phyloP scores from a whole-genome alignment of 92 coral and sea anemone species.

The Epizoanthus stellaris region DNA sequence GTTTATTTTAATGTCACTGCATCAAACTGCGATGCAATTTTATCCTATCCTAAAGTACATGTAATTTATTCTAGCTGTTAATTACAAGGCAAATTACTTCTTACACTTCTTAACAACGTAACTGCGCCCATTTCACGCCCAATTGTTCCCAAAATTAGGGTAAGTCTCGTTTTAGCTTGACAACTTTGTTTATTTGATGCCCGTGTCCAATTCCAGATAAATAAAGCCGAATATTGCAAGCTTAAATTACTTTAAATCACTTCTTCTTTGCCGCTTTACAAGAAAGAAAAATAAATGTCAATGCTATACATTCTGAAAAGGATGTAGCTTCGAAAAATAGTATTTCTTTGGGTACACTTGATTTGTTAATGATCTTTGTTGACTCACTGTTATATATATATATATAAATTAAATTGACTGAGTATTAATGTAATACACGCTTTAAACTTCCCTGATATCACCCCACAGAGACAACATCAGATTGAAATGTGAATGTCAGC shows the following conservation, averaged over 20 bases:
- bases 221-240: background rate
- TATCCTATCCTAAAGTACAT: background rate
- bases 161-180: background rate
- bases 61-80: background rate
- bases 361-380: background rate
- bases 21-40: background rate
- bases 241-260: background rate
- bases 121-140: background rate
- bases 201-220: background rate
- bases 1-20: background rate
- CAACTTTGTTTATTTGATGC: background rate
- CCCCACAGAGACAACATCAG: background rate
- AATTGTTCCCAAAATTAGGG: background rate
- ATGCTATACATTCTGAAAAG: background rate
- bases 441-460: background rate
- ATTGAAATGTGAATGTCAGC: background rate
- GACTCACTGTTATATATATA: background rate
- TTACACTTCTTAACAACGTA: too few relatives aligned
- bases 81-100: background rate
- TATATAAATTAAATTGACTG: background rate
- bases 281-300: background rate
- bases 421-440: slow-evolving; percentile 25
- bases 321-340: background rate
- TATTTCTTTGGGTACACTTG: background rate
- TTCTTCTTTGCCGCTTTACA: background rate